Base-by-base conservation (phyloP, 2,113 vertebrate genomes). In the Ophthalmolycus amberensis region DNA sequence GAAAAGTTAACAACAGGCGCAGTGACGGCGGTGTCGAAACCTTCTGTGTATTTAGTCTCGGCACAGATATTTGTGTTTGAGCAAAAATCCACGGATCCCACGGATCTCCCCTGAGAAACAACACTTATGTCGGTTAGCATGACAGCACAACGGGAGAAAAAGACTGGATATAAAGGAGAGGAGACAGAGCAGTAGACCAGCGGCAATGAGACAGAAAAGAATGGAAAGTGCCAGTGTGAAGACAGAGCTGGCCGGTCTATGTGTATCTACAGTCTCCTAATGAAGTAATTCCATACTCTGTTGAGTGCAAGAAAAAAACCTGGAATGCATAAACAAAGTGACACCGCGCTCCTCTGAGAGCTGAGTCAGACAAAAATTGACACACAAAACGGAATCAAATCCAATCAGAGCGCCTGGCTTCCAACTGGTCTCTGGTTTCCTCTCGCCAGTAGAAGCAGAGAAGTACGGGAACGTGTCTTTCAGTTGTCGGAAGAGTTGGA, bases 281-380 rank as follows among this genome's bases (percentile, higher is more conserved):
- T 71, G 40, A 76, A 46, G 63, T 32, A 29, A 75, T 66, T 62
- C 18, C 11, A 42, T 18, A 50, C 38, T 78, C 29, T 29, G 25
- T 5, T 34, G 22, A 48, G 44, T 16, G 44, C 44, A 48, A 16
- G 15, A 48, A 42, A 8, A 42, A 16, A 52, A 34, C 52, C 25
- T 25, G 50, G 37, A 20, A 85, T 52, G 42, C 69, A 83, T 77
- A 84, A 25, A 79, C 50, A 80, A 64, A 78, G 71, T 40, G 11
- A 42, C 63, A 70, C 14, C n/a, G 9, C 2, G 27, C 37, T 59
- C 37, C 5, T 54, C 3, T 10, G 59, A 82, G 48, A 27, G 77
- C 79, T 67, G 86, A 90, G 64, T 80, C 70, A 38, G 76, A 46
- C 50, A 65, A 72, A 74, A 79, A 80, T 72, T 16, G 69, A 66